Base-by-base conservation (phyloP, 2,113 vertebrate species). In the Nothocercus julius region DNA sequence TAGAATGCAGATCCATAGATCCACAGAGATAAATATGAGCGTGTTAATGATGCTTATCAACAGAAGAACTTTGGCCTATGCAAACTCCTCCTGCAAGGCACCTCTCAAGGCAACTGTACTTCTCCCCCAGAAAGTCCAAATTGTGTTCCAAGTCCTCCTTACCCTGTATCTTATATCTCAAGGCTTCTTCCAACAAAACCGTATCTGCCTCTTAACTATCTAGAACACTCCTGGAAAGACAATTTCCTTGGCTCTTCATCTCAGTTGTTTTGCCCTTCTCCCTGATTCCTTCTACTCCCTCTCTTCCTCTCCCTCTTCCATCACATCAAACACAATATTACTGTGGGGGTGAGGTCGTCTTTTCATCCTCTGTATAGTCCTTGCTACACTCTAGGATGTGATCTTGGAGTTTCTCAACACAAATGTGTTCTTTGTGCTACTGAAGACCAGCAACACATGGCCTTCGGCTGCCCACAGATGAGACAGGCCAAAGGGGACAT, bases 71-170 rank as follows among this genome's bases (percentile, higher is more conserved):
- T 61, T 30, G 20, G 49, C 53, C 34, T 79, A 82, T 44, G 18
- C 25, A 54, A 61, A 78, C 30, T 64, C 45, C 45, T 92, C 2
- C 1, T 24, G 44, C 38, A 76, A 8, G 5, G 11, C 3, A 47
- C 22, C 45, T 88, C 56, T 62, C 32, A 78, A 22, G 8, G 61
- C 27, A 90, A 19, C 34, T 77, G 6, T 5, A 68, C 11, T 12
- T 68, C 32, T 79, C 9, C 32, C 5, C 4, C 3, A 81, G 54
- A 38, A 89, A 77, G 21, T 80, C 74, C 30, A 82, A 56, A 49
- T 67, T 92, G 63, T 78, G 5, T 70, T 87, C 40, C 34, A 85
- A 51, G 25, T n/a, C 63, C 53, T 78, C 30, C 59, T 85, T 79
- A 40, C 18, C 24, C 49, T 28, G 62, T 62, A 63, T 51, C 42